phyloP scores from a whole-genome alignment of 2,113 vertebrate species.

The Campylorhamphus procurvoides region DNA sequence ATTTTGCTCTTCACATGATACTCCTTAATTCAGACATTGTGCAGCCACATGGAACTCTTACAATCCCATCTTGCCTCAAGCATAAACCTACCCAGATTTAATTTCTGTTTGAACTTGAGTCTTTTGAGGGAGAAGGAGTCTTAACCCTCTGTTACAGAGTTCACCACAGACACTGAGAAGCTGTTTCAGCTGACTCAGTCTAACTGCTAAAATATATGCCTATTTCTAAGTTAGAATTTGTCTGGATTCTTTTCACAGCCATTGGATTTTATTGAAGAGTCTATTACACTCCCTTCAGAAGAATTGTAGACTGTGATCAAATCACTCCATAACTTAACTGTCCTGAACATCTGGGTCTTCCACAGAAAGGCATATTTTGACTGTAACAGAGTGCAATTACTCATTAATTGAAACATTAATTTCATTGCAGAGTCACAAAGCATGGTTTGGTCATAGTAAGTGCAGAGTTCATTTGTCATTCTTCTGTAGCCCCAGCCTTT shows the following conservation, averaged over 20 bases:
- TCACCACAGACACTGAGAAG: not conserved
- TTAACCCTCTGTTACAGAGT: not conserved
- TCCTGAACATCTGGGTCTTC: not conserved
- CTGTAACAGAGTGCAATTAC: not conserved
- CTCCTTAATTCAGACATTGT: not conserved
- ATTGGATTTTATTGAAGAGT: not conserved
- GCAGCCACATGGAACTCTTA: not conserved
- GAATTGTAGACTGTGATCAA: not conserved
- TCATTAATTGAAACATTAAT: not conserved
- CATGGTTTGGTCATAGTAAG: not conserved
- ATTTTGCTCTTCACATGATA: not conserved
- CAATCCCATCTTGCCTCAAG: not conserved
- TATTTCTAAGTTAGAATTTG: not conserved
- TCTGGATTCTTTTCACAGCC: not conserved
- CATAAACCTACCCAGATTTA: not conserved
- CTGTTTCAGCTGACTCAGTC: not conserved
- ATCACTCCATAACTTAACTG: not conserved
- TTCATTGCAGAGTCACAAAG: not conserved
- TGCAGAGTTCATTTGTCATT: not conserved
- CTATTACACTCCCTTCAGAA: not conserved
- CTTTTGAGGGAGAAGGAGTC: not conserved
- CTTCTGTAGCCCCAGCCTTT: not conserved
- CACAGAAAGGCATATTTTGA: not conserved
- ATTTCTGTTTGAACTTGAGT: slow-evolving; percentile 3
- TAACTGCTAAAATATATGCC: not conserved